Percentiles rank a stretch among this genome's conserved stretches.
These are phyloP conservation scores for Noctua pronuba DNA, from an alignment of 2,888 invertebrate genomes.

Conservation along the genomic window DNA sequence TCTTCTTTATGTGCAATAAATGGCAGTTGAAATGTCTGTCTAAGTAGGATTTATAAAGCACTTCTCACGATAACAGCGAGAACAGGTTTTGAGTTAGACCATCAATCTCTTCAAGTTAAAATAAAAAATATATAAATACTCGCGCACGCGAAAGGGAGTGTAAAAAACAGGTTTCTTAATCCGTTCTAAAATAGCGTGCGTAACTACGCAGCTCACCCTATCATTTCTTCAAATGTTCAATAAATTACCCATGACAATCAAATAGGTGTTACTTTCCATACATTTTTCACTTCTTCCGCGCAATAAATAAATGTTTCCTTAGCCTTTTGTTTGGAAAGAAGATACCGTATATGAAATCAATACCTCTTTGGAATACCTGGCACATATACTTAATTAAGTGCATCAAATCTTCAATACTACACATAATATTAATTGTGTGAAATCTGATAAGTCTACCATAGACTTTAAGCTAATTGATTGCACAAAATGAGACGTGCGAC, in stretches of 20 bases:
- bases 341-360: slow-evolving; percentile 11
- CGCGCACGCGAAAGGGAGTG: slow-evolving; percentile 37
- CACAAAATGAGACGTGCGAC: too few relatives aligned
- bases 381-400: neutral
- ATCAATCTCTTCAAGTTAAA: slow-evolving; percentile 22
- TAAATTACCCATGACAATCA: slow-evolving; percentile 51
- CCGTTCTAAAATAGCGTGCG: slow-evolving; percentile 65
- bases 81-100: slow-evolving; percentile 30
- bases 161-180: slow-evolving; percentile 45
- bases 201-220: slow-evolving; percentile 34
- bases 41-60: neutral
- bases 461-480: neutral
- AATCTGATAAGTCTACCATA: neutral
- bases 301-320: slow-evolving; percentile 9
- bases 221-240: slow-evolving; percentile 25
- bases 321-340: slow-evolving; percentile 2
- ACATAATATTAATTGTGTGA: neutral
- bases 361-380: neutral
- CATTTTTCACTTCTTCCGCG: slow-evolving; percentile 28
- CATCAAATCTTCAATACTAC: neutral
- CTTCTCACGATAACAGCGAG: slow-evolving; percentile 11
- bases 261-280: slow-evolving; percentile 52
- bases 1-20: neutral
- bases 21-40: neutral
- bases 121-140: slow-evolving; percentile 40